A percentile compares a stretch with the other conserved stretches of the same genome.
These are phyloP conservation scores for Muscina levida DNA, from an alignment of 2,888 invertebrate species.

Conservation along the genomic window DNA sequence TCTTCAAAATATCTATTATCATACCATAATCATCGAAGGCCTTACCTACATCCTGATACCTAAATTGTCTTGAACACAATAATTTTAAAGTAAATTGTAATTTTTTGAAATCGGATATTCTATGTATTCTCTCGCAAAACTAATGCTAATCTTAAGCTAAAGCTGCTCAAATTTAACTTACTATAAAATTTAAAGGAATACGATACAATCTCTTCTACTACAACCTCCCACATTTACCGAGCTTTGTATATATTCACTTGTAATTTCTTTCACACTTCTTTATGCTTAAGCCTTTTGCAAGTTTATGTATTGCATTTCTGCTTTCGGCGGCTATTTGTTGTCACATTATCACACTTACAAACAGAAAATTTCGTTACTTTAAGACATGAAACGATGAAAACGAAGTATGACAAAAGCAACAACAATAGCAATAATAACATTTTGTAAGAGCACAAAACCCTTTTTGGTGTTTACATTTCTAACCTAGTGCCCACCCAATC, in stretches of 20 bases:
- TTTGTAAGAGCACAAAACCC: background rate
- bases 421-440: background rate
- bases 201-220: too few species aligned
- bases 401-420: background rate
- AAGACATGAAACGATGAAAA: constrained; percentile 3
- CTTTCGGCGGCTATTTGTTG: constrained; percentile 11
- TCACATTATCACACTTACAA: constrained; percentile 24
- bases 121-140: too few species aligned
- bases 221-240: constrained; percentile 16
- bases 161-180: too few species aligned
- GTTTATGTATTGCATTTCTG: constrained; percentile 12
- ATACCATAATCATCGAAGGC: too few species aligned
- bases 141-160: too few species aligned
- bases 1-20: too few species aligned
- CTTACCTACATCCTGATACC: too few species aligned
- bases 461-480: constrained; percentile 43
- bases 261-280: constrained; percentile 35
- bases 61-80: too few species aligned
- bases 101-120: too few species aligned
- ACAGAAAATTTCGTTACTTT: constrained; percentile 30
- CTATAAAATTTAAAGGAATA: too few species aligned
- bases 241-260: constrained; percentile 35
- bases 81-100: too few species aligned
- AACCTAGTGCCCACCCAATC: constrained; percentile 62
- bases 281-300: constrained; percentile 27